These are phyloP conservation scores for Zygaena filipendulae DNA, from an alignment of 2,888 invertebrate genomes.

Conservation along the genomic window DNA sequence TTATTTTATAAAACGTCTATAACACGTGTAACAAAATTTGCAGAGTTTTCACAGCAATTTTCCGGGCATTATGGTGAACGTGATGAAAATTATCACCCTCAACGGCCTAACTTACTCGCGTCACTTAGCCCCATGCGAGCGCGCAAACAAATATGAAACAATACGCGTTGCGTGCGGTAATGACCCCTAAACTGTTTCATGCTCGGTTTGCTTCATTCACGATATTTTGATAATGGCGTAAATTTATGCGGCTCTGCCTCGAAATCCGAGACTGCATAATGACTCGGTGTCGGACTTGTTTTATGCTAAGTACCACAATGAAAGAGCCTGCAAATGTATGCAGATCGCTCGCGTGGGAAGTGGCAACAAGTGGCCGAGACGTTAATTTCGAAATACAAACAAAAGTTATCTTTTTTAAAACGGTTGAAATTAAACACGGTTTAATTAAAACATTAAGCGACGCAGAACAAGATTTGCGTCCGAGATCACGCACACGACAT, in stretches of 20 bases:
- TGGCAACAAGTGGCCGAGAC: conserved; percentile 59
- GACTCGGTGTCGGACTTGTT: conserved; percentile 59
- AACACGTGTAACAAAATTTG: too few species aligned
- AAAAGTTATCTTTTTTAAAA: too few species aligned
- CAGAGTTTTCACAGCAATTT: too few species aligned
- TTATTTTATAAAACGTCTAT: too few species aligned
- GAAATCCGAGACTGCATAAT: conserved; percentile 61
- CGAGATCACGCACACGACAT: too few species aligned
- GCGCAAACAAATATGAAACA: conserved; percentile 26
- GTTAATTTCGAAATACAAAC: conserved; percentile 30
- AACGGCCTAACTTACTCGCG: too few species aligned
- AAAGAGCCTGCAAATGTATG: conserved; percentile 60
- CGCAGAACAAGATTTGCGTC: too few species aligned
- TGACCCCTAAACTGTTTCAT: conserved; percentile 51
- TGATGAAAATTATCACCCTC: too few species aligned
- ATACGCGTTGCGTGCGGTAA: conserved; percentile 56
- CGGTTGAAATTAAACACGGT: conserved; percentile 33
- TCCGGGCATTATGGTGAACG: too few species aligned
- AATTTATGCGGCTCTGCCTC: conserved; percentile 56
- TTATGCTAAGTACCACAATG: conserved; percentile 60
- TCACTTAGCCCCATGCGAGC: conserved; percentile 22
- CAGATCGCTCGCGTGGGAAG: conserved; percentile 64
- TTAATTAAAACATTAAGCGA: conserved; percentile 53
- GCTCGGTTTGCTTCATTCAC: conserved; percentile 49
- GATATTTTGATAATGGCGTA: conserved; percentile 65